Conservation (phyloP, 2,888 invertebrate genomes). For the Aphidoletes aphidimyza region DNA sequence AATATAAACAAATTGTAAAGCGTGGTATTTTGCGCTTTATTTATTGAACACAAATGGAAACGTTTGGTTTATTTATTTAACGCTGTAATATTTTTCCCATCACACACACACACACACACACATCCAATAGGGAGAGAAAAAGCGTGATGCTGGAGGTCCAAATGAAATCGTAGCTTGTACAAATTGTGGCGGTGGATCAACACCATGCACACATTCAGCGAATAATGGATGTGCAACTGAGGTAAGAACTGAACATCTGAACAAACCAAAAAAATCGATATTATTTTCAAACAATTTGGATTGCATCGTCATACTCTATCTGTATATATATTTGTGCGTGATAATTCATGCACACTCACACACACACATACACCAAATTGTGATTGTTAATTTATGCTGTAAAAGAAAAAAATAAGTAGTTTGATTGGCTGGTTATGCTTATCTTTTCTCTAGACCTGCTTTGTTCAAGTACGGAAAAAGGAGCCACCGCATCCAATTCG, state of each 20-base stretch:
- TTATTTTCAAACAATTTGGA: neutral
- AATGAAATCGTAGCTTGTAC: conserved; percentile 88
- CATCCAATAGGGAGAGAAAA: conserved; percentile 79
- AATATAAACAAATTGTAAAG: no score
- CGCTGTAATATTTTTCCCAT: conserved; percentile 6
- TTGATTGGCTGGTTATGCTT: conserved; percentile 56
- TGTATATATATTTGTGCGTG: neutral
- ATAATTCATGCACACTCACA: no score
- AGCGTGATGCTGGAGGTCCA: conserved; percentile 80
- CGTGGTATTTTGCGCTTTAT: no score
- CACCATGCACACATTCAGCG: conserved; percentile 85
- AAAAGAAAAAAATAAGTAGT: no score
- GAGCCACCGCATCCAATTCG: conserved; percentile 92
- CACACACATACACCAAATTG: no score
- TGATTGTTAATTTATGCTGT: no score
- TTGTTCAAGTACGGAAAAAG: conserved; percentile 89
- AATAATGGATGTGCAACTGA: conserved; percentile 89
- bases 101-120: neutral
- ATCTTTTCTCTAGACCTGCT: conserved; percentile 72
- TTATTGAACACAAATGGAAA: neutral
- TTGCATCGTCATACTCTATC: neutral
- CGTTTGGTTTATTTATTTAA: conserved; percentile 1
- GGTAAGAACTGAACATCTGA: conserved; percentile 68
- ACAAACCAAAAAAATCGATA: neutral
- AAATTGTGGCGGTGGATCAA: conserved; percentile 78